Conservation (phyloP, 1,140 invertebrate species). For the Saxidomus purpurata region DNA sequence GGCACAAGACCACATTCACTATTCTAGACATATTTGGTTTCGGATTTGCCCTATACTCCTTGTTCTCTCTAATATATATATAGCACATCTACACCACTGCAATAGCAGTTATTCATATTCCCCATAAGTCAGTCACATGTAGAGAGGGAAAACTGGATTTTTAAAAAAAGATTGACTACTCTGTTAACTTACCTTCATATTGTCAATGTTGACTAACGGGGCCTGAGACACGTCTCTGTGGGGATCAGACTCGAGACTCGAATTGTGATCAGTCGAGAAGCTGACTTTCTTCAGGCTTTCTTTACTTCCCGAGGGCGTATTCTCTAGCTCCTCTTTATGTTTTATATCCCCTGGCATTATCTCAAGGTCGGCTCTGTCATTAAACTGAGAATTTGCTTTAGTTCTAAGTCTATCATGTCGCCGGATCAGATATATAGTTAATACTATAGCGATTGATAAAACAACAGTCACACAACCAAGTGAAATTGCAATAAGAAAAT, state of each 20-base stretch:
- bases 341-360: constrained; percentile 37
- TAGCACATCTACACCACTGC: no score
- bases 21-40: no score
- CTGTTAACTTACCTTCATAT: constrained; percentile 45
- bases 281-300: constrained; percentile 65
- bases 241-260: constrained; percentile 42
- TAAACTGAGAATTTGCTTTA: neutral
- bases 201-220: constrained; percentile 45
- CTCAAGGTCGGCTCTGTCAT: constrained; percentile 39
- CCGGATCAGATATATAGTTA: constrained; percentile 78
- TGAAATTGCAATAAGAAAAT: constrained; percentile 78
- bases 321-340: constrained; percentile 29
- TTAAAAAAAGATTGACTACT: no score
- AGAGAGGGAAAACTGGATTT: no score
- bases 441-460: constrained; percentile 77
- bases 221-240: constrained; percentile 41
- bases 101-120: no score
- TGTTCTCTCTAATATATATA: no score
- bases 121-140: no score
- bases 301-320: constrained; percentile 40
- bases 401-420: constrained; percentile 49
- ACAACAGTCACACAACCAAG: constrained; percentile 80
- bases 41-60: no score
- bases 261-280: constrained; percentile 56
- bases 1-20: no score